These are phyloP conservation scores for Cynodonichthys magdalenae DNA, from an alignment of 2,797 vertebrate species.

Conservation along the genomic window DNA sequence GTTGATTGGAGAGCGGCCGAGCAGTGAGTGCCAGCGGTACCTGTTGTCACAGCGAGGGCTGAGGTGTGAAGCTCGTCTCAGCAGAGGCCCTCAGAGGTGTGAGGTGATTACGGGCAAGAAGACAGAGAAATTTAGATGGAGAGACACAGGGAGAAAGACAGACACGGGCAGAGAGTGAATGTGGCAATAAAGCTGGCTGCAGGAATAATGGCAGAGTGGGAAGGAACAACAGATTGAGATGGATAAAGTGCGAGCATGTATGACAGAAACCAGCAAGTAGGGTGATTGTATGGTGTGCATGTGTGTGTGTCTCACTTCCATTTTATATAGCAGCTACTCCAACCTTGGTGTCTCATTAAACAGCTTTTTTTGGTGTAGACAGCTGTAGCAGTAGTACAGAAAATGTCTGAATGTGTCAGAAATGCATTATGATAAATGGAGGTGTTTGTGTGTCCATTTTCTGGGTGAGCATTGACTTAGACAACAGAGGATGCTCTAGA, in stretches of 20 bases:
- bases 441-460: conserved; percentile 67
- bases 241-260: conserved; percentile 62
- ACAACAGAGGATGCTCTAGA: conserved; percentile 60
- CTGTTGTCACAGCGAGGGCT: conserved; percentile 75
- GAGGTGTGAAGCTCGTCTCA: conserved; percentile 78
- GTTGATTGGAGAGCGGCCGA: conserved; percentile 80
- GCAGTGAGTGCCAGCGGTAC: conserved; percentile 76
- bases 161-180: conserved; percentile 59
- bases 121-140: conserved; percentile 73
- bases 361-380: conserved; percentile 69
- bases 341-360: conserved; percentile 82
- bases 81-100: conserved; percentile 78
- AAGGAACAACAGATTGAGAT: conserved; percentile 67
- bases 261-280: conserved; percentile 54
- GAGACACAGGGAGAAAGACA: conserved; percentile 49
- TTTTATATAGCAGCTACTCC: conserved; percentile 71
- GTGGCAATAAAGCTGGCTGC: conserved; percentile 66
- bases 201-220: conserved; percentile 65
- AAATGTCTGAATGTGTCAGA: conserved; percentile 62
- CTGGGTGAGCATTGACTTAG: conserved; percentile 51
- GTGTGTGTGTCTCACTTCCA: conserved; percentile 39
- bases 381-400: conserved; percentile 54
- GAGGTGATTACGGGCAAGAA: conserved; percentile 76
- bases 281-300: conserved; percentile 40
- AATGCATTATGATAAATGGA: conserved; percentile 66